Base-by-base conservation (phyloP, 2,888 invertebrate genomes). In the Acrocera orbiculus region DNA sequence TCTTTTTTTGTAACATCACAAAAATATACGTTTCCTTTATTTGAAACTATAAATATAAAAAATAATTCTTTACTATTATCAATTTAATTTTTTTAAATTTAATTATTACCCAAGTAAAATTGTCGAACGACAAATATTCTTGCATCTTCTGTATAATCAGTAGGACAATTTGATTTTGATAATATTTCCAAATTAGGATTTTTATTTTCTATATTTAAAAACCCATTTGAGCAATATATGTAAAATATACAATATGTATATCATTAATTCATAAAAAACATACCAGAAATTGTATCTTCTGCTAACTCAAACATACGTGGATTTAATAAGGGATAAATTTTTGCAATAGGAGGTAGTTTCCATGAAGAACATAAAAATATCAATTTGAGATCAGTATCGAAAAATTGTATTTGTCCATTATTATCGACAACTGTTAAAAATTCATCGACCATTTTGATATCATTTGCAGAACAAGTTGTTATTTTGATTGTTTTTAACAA, bases 331-430 rank as follows among this genome's bases (percentile, higher is more conserved):
- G 36, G 27, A 16, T 4, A 15, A 31, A 39, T 27, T 5, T 2
- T 19, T 9, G 16, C 5, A 15, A 39, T 31, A 9, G 30, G 10
- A 10, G 39, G 20, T 6, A 36, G 20, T n/a, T 24, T 27, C 36
- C 34, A 36, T 7, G 20, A 15, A 10, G 63, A 58, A 36, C 65
- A 58, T 68, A 70, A 70, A 50, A 68, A 70, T 30, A 74, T 43
- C 32, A 74, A 53, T 46, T 61, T 65, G 44, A 73, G 48, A 42
- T 66, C 62, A 27, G 58, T 53, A 41, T 73, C 70, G 47, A 70
- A 73, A 49, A 75, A 73, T 42, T 58, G 62, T 28, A 75, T 61
- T 28, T 65, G 58, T 0, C 73, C 74, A 1, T 35, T 42, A 10
- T 49, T 52, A 46, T 69, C 70, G 9, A 70, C 72, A 1, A 66